Evolutionary conservation across 2,888 invertebrate genomes (phyloP), one percentile per base, ranked within the genome.

Genomic region (Drosophila phalerata): DNA sequence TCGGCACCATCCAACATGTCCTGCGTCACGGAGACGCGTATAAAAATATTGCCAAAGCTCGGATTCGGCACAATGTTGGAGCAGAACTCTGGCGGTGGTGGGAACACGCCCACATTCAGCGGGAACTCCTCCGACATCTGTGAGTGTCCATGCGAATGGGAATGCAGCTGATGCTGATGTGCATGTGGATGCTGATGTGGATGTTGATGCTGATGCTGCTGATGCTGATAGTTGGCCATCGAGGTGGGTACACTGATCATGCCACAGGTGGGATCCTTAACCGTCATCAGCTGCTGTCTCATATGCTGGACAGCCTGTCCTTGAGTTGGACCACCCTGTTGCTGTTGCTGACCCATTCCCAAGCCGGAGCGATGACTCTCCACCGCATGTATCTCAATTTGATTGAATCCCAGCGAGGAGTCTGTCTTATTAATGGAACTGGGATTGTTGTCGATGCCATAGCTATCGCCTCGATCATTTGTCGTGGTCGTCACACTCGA

Each of bases 1-100:
- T 94, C 94, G 75, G 94, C 93, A 34, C 94, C 94, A 64, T 93
- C 93, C 42, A 93, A 82, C 82, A 95, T 94, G 72, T 97, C 96
- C 92, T 96, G 96, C 68, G 95, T 95, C 81, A 96, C 94, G 10
- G 95, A 95, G 53, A 97, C 97, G 73, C 97, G 97, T 92, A 97
- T 97, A 93, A 97, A 97, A 85, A 97, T 97, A 91, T 97, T 97
- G 32, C 93, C 93, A 65, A 92, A 93, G 3, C 91, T 89, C 17
- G 92, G 92, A 81, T 92, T 92, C 51, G 91, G 83, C 42, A 92
- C 92, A 51, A 92, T 91, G 70, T 92, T 93, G 28, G 93, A 92
- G 77, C 93, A 94, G 88, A 95, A 95, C 90, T 95, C 95, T 8
- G 94, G 93, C 58, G 93, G 94, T 37, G 94, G 94, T 58, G 93